Evolutionary conservation across 2,113 vertebrate species (phyloP), one percentile per base, ranked within the genome.

Genomic region (Puffinus mauretanicus): DNA sequence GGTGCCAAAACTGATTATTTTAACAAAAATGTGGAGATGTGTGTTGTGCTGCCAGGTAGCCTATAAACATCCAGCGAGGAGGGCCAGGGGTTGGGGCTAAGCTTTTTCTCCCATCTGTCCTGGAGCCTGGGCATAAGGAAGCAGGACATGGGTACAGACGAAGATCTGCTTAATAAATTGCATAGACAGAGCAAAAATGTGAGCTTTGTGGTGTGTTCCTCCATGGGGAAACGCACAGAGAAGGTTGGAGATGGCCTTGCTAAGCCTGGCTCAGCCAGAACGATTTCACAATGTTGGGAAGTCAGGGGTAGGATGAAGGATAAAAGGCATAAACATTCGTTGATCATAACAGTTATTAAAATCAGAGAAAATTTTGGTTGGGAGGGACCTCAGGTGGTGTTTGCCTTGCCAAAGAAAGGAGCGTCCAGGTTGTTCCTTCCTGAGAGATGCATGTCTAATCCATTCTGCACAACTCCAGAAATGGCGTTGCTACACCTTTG

Each of bases 401-500:
- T 40, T 55, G 49, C 58, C 36, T 14, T 73, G 82, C 19, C 67
- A 69, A 47, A 84, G 58, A 22, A 40, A 71, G 57, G 58, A 42
- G 26, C 30, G 24, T 32, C 42, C 61, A 47, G 13, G 38, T 4
- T 64, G 46, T 11, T 76, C 21, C 71, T 16, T 72, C 73, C 78
- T 22, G 22, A 36, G 58, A 49, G 60, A 17, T 29, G 10, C 55
- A 3, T 10, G 4, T 21, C 64, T 64, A 3, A 13, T 17, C 58
- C 69, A 5, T 32, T 46, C 77, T 21, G 21, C 64, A 9, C 86
- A 62, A 1, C 86, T 38, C 65, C 60, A 7, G 38, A 9, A 40
- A 11, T 2, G 13, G 12, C 7, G 0, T 3, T 30, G 6, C 44
- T 51, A 0, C 54, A 32, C 47, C 75, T 44, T 30, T 60, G n/a